Percentiles rank a stretch among this genome's conserved stretches.
Conservation (phyloP, 2,797 vertebrate species). For the Sebastes baramenuke region DNA sequence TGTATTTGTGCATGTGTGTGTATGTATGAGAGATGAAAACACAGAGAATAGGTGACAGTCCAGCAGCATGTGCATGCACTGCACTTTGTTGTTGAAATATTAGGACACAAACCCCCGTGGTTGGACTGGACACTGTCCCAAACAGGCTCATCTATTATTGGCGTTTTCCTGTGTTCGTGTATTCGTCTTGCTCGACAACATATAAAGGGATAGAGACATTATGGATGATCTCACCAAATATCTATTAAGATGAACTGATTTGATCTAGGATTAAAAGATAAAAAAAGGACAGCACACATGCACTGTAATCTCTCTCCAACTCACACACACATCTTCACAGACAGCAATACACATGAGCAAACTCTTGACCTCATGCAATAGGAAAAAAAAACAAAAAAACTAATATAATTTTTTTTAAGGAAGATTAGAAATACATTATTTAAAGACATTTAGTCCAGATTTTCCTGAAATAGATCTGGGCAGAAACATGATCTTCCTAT, state of each 20-base stretch:
- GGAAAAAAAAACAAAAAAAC: neutral
- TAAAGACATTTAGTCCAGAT: conserved; percentile 48
- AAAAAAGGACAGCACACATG: neutral
- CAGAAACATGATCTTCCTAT: conserved; percentile 48
- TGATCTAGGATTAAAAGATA: conserved; percentile 62
- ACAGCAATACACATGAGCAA: neutral
- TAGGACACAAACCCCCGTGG: conserved; percentile 52
- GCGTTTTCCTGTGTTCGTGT: conserved; percentile 37
- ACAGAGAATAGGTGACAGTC: conserved; percentile 12
- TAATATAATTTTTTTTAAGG: neutral
- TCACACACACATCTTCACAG: neutral
- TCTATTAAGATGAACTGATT: conserved; percentile 41
- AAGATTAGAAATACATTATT: conserved; percentile 62
- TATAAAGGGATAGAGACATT: conserved; percentile 24
- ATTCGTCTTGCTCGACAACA: conserved; percentile 36
- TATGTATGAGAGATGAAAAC: conserved; percentile 2
- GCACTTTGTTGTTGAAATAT: conserved; percentile 56
- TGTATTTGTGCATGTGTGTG: neutral
- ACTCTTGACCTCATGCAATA: neutral
- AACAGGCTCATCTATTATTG: conserved; percentile 72
- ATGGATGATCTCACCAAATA: conserved; percentile 27
- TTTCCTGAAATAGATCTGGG: conserved; percentile 46
- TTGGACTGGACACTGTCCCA: conserved; percentile 59
- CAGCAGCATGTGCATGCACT: conserved; percentile 15
- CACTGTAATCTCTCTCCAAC: conserved; percentile 23